Base-by-base conservation (phyloP, 2,888 invertebrate genomes). In the Cosmopolites sordidus region DNA sequence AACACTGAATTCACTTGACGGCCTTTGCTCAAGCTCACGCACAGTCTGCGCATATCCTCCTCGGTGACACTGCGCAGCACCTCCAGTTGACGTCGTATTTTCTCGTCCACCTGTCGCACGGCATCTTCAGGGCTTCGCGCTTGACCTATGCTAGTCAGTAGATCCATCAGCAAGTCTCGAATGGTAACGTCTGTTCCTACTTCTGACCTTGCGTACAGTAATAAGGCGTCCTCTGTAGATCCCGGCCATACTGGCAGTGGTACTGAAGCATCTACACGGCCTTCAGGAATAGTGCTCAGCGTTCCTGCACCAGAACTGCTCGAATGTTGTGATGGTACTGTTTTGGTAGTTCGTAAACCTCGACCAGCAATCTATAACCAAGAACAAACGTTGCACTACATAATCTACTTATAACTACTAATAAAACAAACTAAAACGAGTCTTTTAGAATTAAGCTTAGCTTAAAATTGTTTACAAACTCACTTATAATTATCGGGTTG, bases 241-340 rank as follows among this genome's bases (percentile, higher is more conserved):
- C 66, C 63, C 4, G 75, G 75, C 76, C 76, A 76, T 17, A 76
- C 71, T 2, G 75, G 75, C 54, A 71, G 68, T 2, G 76, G 75
- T 22, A 76, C 68, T 2, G 69, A 67, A 43, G 69, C 65, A 62
- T 75, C 75, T 1, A 75, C 69, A 51, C 68, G 64, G n/a, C 75
- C 76, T 65, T 76, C 76, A 1, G 75, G 76, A 40, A 76, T 76
- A 6, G 76, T 73, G n/a, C 68, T 73, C 17, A 76, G 66, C 2
- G 72, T 73, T 2, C 72, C 72, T 14, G 62, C 64, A 1, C 65
- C 66, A 2, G 67, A 66, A 15, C 61, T 61, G 3, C 67, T 66
- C 16, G 54, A 61, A 22, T 61, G 58, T 43, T 51, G 56, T 8
- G 40, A 16, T 60, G 67, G 66, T 60, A 66, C 64, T 43, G 65